Evolutionary conservation across 2,797 vertebrate genomes (phyloP).

Genomic region (Sylvia borin): DNA sequence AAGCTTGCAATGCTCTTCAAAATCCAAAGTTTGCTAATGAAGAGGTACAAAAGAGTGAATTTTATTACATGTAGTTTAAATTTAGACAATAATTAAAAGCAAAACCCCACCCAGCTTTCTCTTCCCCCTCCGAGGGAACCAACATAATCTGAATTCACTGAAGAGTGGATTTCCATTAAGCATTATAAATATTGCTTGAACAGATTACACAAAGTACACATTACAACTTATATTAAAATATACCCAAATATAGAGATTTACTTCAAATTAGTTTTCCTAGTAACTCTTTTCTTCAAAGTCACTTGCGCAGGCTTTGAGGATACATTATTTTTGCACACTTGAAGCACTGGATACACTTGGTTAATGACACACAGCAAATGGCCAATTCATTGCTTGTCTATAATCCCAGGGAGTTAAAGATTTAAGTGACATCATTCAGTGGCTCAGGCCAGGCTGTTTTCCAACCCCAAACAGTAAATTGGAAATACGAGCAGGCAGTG

Average conservation of each 20-base stretch:
- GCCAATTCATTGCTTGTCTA: conserved; percentile 4
- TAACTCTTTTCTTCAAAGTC: neutral
- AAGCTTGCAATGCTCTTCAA: neutral
- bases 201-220: neutral
- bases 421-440: neutral
- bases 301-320: neutral
- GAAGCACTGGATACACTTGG: neutral
- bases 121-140: neutral
- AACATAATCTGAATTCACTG: neutral
- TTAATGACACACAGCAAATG: conserved; percentile 33
- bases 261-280: neutral
- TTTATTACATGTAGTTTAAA: conserved; percentile 46
- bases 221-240: neutral
- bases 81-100: conserved; percentile 17
- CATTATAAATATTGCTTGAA: conserved; percentile 7
- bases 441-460: neutral
- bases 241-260: neutral
- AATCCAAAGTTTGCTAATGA: neutral
- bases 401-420: neutral
- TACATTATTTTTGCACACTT: neutral
- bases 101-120: neutral
- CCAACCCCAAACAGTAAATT: neutral
- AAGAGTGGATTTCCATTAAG: neutral
- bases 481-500: neutral
- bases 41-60: neutral